Evolutionary conservation across 2,888 invertebrate species (phyloP), one percentile per base, ranked within the genome.

Genomic region (Cerceris ruficornis): DNA sequence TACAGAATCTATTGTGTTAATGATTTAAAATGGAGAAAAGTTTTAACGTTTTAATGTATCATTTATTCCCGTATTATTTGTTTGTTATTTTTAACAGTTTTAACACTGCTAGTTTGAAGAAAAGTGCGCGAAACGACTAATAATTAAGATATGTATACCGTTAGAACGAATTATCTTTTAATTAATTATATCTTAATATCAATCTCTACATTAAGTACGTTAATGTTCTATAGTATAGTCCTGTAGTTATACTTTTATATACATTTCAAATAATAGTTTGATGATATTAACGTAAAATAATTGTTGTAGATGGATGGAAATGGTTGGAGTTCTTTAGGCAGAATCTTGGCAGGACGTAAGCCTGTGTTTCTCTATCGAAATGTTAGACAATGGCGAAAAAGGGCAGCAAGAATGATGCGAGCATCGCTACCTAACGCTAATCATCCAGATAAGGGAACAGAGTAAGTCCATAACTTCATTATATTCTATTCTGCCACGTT

Each of bases 341-440:
- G 91, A 86, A 87, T 90, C 71, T 88, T 91, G 75, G 88, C 90
- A 66, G 91, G 93, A 66, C 93, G 93, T 77, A 94, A 95, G 83
- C 95, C 95, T 49, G 94, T 95, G 41, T 95, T 95, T 91, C 92
- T 96, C 69, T 94, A 94, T 82, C 93, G 96, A 91, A 95, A 94
- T 90, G 91, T 94, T 76, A 91, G 94, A 75, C 92, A 93, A 75
- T 94, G 93, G 91, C 92, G 93, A 82, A 92, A 91, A 79, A 90
- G 91, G 66, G 91, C 91, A 46, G 90, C 90, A 73, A 89, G 86
- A 84, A 89, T 86, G 83, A 90, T 86, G 88, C 87, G 87, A 69
- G 77, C 86, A 61, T 81, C 82, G 50, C 80, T 85, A 46, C 81
- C 87, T 52, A 87, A 79, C 57, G n/a, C 84, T 14, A 85, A 81